These are phyloP conservation scores for Mormyrus proboscirostris DNA, from an alignment of 2,797 vertebrate species.

Conservation along the genomic window DNA sequence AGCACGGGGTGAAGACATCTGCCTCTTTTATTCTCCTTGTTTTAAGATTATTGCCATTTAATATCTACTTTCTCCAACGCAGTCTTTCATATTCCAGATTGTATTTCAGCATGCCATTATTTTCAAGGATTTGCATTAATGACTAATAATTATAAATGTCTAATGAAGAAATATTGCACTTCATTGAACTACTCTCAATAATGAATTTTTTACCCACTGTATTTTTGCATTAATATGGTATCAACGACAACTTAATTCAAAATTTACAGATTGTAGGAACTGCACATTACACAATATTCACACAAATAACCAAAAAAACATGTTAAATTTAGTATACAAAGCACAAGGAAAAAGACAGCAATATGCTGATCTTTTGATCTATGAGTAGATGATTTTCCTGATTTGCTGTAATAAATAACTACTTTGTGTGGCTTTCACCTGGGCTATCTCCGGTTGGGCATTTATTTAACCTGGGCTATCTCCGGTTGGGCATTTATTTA, in stretches of 20 bases:
- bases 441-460: not conserved
- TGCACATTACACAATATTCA: not conserved
- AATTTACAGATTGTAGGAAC: not conserved
- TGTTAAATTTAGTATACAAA: not conserved
- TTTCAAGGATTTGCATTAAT: not conserved
- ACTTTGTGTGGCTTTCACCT: not conserved
- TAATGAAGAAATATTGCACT: not conserved
- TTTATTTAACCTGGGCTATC: not conserved
- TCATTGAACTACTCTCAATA: not conserved
- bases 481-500: not conserved
- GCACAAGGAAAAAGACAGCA: not conserved
- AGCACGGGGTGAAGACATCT: not conserved
- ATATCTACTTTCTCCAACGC: not conserved
- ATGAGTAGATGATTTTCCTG: not conserved
- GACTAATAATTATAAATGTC: not conserved
- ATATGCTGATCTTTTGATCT: not conserved
- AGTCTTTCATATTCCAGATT: not conserved
- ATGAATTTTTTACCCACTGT: not conserved
- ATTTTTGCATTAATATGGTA: not conserved
- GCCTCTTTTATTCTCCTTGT: conserved; percentile 18
- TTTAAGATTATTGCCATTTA: conserved; percentile 13
- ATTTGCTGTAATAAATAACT: not conserved
- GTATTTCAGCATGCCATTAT: not conserved
- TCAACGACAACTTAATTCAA: not conserved
- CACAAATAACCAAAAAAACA: not conserved